Conservation (phyloP, 2,797 vertebrate species). For the Sebastolobus alascanus region DNA sequence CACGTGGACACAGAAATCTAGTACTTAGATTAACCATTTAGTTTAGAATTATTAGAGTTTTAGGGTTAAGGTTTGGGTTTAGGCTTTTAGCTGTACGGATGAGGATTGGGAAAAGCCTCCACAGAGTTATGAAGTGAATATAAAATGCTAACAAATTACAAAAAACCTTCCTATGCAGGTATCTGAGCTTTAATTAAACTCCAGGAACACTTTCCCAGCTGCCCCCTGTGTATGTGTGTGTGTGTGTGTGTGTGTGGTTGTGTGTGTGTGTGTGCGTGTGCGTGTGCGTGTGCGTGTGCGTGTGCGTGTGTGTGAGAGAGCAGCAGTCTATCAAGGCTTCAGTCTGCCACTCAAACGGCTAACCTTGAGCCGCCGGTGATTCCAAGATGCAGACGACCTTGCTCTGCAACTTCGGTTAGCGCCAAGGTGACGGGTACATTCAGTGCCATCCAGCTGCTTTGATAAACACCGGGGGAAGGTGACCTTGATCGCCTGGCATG, state of each 20-base stretch:
- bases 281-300: no score
- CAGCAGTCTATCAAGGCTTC: neutral
- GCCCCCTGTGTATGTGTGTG: no score
- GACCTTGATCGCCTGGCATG: conserved; percentile 46
- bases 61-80: neutral
- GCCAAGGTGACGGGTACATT: conserved; percentile 64
- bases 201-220: conserved; percentile 9
- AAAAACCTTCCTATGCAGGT: neutral
- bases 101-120: neutral
- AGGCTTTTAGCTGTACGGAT: neutral
- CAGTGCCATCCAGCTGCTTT: conserved; percentile 52
- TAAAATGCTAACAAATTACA: neutral
- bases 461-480: conserved; percentile 14
- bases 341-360: neutral
- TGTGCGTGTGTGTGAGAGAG: neutral
- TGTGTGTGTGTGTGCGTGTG: no score
- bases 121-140: neutral
- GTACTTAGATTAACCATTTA: neutral
- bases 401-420: conserved; percentile 28
- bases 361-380: conserved; percentile 45
- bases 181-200: conserved; percentile 49
- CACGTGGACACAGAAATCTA: neutral
- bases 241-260: no score
- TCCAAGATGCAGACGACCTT: conserved; percentile 57
- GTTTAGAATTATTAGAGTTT: neutral